phyloP scores from a whole-genome alignment of 1,140 invertebrate species.

The Drosophila melanica region DNA sequence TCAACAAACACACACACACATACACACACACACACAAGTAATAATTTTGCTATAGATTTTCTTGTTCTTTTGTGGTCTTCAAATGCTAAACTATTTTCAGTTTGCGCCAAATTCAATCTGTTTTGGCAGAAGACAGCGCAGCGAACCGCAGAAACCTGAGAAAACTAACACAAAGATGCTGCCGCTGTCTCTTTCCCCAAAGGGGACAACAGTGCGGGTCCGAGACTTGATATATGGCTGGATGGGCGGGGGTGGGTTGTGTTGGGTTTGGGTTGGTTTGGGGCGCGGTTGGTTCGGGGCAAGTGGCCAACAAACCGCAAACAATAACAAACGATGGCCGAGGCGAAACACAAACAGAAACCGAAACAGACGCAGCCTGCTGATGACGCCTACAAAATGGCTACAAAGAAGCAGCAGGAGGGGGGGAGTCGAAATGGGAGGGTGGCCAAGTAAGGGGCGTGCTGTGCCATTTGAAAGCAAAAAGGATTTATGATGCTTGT shows the following conservation, averaged over 20 bases:
- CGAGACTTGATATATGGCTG: conserved; percentile 52
- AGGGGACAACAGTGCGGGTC: background rate
- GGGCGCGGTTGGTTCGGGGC: background rate
- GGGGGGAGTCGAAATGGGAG: background rate
- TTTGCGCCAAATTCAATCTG: conserved; percentile 38
- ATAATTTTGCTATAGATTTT: background rate
- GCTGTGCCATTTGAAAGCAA: conserved; percentile 69
- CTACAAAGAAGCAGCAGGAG: conserved; percentile 31
- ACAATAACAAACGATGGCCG: conserved; percentile 81
- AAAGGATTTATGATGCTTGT: conserved; percentile 81
- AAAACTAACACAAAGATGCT: conserved; percentile 31
- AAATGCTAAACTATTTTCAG: conserved; percentile 23
- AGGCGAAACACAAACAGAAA: conserved; percentile 42
- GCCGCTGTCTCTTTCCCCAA: background rate
- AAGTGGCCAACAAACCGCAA: conserved; percentile 73
- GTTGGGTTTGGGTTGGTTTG: background rate
- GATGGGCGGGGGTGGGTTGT: background rate
- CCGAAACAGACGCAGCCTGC: conserved; percentile 64
- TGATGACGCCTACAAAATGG: conserved; percentile 50
- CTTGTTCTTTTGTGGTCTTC: background rate
- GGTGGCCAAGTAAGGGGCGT: conserved; percentile 20
- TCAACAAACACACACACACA: background rate
- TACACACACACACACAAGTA: background rate
- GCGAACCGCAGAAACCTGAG: conserved; percentile 39
- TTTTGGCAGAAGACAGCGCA: conserved; percentile 30